phyloP scores from a whole-genome alignment of 2,888 invertebrate species.

The Trisateles emortualis region DNA sequence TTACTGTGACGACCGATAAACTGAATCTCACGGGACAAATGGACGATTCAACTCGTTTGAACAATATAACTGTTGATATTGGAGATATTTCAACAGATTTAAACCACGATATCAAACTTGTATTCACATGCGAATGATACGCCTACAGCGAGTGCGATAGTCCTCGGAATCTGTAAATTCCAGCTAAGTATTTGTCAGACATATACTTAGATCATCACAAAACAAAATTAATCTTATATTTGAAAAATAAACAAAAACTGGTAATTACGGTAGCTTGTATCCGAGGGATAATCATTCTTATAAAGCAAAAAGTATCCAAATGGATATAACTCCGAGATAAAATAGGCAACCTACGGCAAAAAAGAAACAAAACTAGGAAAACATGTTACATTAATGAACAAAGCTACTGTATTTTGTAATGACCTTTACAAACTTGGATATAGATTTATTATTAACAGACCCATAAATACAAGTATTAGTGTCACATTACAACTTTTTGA shows the following conservation, averaged over 20 bases:
- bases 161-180: not conserved
- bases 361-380: conserved; percentile 1
- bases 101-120: not conserved
- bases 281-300: conserved; percentile 15
- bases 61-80: conserved; percentile 27
- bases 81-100: conserved; percentile 17
- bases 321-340: conserved; percentile 4
- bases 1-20: conserved; percentile 54
- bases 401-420: not conserved
- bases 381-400: not conserved
- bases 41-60: conserved; percentile 29
- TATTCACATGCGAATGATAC: not conserved
- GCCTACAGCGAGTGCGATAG: not conserved
- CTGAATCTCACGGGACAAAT: conserved; percentile 49
- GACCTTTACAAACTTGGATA: not conserved
- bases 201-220: not conserved
- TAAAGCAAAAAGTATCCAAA: conserved; percentile 8
- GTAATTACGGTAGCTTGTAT: conserved; percentile 9
- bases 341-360: conserved; percentile 4
- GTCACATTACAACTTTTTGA: too few species aligned
- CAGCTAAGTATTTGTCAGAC: not conserved
- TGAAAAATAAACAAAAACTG: conserved; percentile 10
- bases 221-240: not conserved
- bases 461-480: conserved; percentile 18
- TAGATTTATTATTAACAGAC: too few species aligned